phyloP scores from a whole-genome alignment of 2,113 vertebrate genomes.

The Echinops telfairi region DNA sequence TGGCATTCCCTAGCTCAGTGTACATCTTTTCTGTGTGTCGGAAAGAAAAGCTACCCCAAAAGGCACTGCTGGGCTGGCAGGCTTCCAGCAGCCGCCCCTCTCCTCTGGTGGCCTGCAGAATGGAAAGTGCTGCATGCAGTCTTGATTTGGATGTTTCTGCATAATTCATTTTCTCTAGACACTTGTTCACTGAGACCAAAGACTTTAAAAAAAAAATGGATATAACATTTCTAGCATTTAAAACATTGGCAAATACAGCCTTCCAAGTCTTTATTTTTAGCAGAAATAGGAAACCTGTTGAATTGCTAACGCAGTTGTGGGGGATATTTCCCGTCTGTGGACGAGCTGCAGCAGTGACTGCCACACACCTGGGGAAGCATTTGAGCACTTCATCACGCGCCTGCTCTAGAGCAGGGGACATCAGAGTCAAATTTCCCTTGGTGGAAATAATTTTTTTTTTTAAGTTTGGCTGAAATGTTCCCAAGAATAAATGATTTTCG shows the following conservation, averaged over 20 bases:
- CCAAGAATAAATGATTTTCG: slow-evolving; percentile 59
- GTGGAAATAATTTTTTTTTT: slow-evolving; percentile 51
- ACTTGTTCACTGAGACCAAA: slow-evolving; percentile 51
- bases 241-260: slow-evolving; percentile 31
- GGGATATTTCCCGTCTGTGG: not conserved
- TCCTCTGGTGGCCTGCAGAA: not conserved
- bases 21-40: not conserved
- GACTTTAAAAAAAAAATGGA: not conserved
- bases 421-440: slow-evolving; percentile 76
- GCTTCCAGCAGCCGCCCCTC: too few species aligned
- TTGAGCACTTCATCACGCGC: slow-evolving; percentile 78
- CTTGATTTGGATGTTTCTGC: slow-evolving; percentile 26
- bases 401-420: slow-evolving; percentile 67
- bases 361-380: slow-evolving; percentile 54
- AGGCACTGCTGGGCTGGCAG: not conserved
- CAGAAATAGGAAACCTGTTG: slow-evolving; percentile 36
- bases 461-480: slow-evolving; percentile 60
- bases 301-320: slow-evolving; percentile 24
- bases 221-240: slow-evolving; percentile 48
- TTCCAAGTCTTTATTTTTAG: slow-evolving; percentile 19
- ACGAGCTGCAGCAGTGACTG: slow-evolving; percentile 22
- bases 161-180: slow-evolving; percentile 47
- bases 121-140: not conserved
- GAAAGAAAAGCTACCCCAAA: not conserved
- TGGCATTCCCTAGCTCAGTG: not conserved